Evolutionary conservation across 2,113 vertebrate species (phyloP).

Genomic region (Carollia perspicillata): DNA sequence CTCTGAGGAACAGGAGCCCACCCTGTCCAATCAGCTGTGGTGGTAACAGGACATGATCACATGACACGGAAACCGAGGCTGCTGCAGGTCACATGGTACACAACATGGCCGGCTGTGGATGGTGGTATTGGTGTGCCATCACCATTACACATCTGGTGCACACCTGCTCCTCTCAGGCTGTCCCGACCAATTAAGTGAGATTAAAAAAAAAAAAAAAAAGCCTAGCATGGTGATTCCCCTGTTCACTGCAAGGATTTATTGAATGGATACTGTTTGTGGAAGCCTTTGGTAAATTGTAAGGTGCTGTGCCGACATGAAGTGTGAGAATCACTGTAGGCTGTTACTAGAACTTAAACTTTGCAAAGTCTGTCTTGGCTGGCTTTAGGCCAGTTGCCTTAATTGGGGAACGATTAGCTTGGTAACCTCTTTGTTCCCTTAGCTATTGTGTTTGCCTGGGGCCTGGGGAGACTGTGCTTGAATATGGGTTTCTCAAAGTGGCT

Average conservation of each 20-base stretch:
- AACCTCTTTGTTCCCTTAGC: slow-evolving; percentile 23
- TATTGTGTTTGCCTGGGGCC: background rate
- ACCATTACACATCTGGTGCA: background rate
- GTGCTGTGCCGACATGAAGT: background rate
- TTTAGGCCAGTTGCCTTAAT: slow-evolving; percentile 30
- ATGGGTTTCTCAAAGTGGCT: slow-evolving; percentile 36
- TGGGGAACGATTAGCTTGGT: slow-evolving; percentile 6
- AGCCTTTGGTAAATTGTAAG: background rate
- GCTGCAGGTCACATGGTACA: background rate
- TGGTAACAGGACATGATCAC: background rate
- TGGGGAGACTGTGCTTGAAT: slow-evolving; percentile 8
- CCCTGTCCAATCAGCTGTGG: background rate
- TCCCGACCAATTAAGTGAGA: background rate
- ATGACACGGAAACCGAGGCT: background rate
- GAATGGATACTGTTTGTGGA: background rate
- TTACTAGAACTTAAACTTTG: background rate
- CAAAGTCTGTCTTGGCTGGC: background rate
- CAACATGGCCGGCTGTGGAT: background rate
- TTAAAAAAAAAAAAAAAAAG: too few species aligned
- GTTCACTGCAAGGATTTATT: background rate
- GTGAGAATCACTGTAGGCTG: background rate
- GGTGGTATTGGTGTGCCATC: background rate
- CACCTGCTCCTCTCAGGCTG: background rate
- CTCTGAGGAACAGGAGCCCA: background rate
- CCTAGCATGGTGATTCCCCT: background rate